phyloP scores from a whole-genome alignment of 2,888 invertebrate genomes.

The Mythimna impura region DNA sequence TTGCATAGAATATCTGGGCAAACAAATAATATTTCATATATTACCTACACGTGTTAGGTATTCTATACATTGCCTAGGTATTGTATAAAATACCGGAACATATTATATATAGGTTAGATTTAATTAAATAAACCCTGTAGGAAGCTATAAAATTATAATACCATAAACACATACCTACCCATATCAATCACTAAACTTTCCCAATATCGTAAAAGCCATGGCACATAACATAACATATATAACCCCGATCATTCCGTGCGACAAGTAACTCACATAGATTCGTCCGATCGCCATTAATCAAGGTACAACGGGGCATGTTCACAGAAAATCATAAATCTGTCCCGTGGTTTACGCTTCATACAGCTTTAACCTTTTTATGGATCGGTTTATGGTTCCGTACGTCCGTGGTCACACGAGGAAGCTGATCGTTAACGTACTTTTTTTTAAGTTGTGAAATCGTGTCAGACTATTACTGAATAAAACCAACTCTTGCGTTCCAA shows the following conservation, averaged over 20 bases:
- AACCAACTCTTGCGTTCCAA: too few species aligned
- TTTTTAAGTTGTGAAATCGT: too few species aligned
- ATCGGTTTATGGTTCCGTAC: conserved; percentile 4
- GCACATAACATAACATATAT: background rate
- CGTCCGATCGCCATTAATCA: conserved; percentile 41
- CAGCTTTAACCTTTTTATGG: conserved; percentile 17
- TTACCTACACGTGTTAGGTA: too few species aligned
- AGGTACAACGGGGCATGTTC: conserved; percentile 15
- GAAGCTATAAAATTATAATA: background rate
- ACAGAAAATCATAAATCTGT: conserved; percentile 50
- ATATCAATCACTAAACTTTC: background rate
- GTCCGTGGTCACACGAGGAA: too few species aligned
- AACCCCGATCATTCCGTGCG: background rate
- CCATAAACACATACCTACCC: background rate
- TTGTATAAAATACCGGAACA: too few species aligned
- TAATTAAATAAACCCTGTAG: background rate
- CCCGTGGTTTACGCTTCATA: conserved; percentile 20
- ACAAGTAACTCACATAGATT: conserved; percentile 26
- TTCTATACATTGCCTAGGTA: too few species aligned
- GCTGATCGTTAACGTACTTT: too few species aligned
- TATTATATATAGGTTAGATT: too few species aligned
- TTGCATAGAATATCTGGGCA: too few species aligned
- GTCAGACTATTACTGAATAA: too few species aligned
- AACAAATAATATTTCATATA: too few species aligned
- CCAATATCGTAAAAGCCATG: conserved; percentile 1